phyloP scores from a whole-genome alignment of 2,797 vertebrate genomes.

The Sebastiscus albofasciatus region DNA sequence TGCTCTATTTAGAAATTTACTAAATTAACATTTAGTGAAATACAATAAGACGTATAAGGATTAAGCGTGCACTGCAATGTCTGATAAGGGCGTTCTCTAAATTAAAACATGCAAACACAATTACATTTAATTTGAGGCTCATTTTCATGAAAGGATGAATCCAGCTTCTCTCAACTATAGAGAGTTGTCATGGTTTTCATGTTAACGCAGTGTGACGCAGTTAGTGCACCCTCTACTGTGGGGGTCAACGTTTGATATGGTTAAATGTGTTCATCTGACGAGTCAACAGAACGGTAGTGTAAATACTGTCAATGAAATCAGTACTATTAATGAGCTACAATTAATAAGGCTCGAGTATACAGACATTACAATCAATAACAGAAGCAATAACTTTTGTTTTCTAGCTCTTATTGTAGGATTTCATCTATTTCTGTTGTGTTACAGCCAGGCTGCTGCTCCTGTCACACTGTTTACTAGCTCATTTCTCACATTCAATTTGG shows the following conservation, averaged over 20 bases:
- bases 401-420: background rate
- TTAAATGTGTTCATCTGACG: background rate
- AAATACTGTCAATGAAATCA: background rate
- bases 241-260: background rate
- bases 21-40: constrained; percentile 55
- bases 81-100: constrained; percentile 41
- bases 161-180: constrained; percentile 3
- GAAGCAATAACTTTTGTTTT: background rate
- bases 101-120: constrained; percentile 48
- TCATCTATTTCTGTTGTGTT: background rate
- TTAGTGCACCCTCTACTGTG: background rate
- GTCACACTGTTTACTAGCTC: background rate
- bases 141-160: constrained; percentile 32
- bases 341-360: background rate
- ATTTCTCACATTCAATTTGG: background rate
- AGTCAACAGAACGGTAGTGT: background rate
- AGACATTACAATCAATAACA: background rate
- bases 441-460: background rate
- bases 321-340: background rate
- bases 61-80: constrained; percentile 37
- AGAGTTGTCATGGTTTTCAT: background rate
- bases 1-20: constrained; percentile 26
- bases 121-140: constrained; percentile 14
- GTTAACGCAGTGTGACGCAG: background rate
- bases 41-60: constrained; percentile 40